Base-by-base conservation (phyloP, 2,113 vertebrate genomes). In the Zosterops japonicus region DNA sequence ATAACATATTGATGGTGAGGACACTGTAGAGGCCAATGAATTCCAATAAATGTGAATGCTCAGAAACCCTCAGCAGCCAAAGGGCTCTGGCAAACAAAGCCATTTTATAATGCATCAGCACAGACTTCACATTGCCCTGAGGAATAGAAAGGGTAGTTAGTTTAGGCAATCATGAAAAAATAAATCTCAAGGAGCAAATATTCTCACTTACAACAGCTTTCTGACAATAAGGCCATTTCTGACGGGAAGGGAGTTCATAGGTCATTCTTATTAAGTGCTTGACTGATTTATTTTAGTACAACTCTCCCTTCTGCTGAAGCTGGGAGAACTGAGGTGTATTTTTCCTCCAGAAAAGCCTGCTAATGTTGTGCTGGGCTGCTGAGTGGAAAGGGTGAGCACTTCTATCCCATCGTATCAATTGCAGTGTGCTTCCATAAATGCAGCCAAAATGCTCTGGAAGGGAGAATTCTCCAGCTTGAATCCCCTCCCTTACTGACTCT, bases 231-330 rank as follows among this genome's bases (percentile, higher is more conserved):
- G 85, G 57, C 60, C 41, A 25, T 95, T 96, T 95, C 90, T 90
- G 89, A 95, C 35, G 49, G 76, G 71, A 92, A 89, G 39, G 52
- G 85, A 92, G 88, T 81, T 96, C 90, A 89, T 72, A 95, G 88
- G 92, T 96, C 88, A 92, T 78, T 88, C 88, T 94, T 96, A 94
- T 95, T 94, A 96, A 94, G 92, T 91, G 76, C 65, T 75, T 94
- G 94, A 88, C 80, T 93, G 90, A 95, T 96, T 94, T 94, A 92
- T 95, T 96, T 90, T 92, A 86, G 50, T 71, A 71, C 44, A 78
- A 11, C 55, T 67, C 60, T 96, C 79, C 59, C 28, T 93, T 95
- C 75, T 94, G 63, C 47, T 80, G 64, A 36, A 93, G 22, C 64
- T 83, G 64, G 44, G 59, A 88, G 35, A 87, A 80, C 33, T 33